phyloP scores from a whole-genome alignment of 2,113 vertebrate genomes.

The Bos indicus region DNA sequence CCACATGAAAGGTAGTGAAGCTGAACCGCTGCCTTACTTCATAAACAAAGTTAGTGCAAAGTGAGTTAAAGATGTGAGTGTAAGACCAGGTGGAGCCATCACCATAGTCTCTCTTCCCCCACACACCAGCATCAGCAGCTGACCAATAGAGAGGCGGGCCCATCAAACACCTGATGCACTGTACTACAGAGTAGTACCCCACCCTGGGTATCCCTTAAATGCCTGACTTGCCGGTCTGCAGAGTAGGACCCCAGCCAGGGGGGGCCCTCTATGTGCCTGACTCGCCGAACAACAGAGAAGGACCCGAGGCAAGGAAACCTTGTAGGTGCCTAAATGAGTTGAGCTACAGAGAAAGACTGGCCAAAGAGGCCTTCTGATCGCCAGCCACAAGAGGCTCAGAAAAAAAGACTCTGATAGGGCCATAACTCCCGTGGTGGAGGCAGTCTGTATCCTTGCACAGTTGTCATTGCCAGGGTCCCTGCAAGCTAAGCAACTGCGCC shows the following conservation, averaged over 20 bases:
- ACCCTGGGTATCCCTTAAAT: not conserved
- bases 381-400: not conserved
- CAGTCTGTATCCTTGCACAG: not conserved
- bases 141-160: not conserved
- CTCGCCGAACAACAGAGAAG: not conserved
- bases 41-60: not conserved
- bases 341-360: not conserved
- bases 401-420: not conserved
- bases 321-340: not conserved
- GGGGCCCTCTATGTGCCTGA: not conserved
- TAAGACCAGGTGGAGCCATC: not conserved
- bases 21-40: not conserved
- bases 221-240: not conserved
- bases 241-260: not conserved
- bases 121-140: not conserved
- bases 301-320: not conserved
- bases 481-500: accelerated
- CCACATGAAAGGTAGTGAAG: not conserved
- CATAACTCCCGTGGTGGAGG: not conserved
- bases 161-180: not conserved
- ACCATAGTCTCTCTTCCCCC: not conserved
- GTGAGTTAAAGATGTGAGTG: not conserved
- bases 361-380: not conserved
- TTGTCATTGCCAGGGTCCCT: not conserved
- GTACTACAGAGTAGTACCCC: not conserved